Conservation (phyloP, 1,140 invertebrate genomes). For the Camponotus floridanus region DNA sequence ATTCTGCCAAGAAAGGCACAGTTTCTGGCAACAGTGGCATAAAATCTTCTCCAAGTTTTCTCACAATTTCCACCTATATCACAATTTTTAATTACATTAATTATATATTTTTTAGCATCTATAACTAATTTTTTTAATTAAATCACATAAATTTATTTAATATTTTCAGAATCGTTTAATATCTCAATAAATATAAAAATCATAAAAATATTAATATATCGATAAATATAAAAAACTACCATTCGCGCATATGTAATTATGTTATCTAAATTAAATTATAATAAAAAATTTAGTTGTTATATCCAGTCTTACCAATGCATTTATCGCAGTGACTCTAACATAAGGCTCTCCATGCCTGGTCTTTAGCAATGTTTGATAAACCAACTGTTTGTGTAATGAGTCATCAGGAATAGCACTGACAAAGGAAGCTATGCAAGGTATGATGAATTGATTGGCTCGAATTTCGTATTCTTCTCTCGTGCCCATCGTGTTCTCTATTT, state of each 20-base stretch:
- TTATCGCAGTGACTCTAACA: slow-evolving; percentile 80
- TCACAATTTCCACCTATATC: slow-evolving; percentile 90
- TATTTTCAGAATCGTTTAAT: not conserved
- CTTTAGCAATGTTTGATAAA: slow-evolving; percentile 96
- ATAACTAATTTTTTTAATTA: not conserved
- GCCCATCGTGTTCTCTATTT: slow-evolving; percentile 93
- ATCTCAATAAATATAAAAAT: not conserved
- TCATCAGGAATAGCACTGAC: slow-evolving; percentile 94
- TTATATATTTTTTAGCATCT: not conserved
- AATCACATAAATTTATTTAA: not conserved
- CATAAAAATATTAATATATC: not conserved
- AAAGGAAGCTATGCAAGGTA: slow-evolving; percentile 93
- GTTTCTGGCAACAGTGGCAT: slow-evolving; percentile 93
- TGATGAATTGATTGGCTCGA: slow-evolving; percentile 89
- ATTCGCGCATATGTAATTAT: slow-evolving; percentile 28
- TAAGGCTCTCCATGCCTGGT: slow-evolving; percentile 91
- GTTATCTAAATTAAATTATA: not conserved
- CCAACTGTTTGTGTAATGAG: slow-evolving; percentile 94
- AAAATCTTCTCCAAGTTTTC: slow-evolving; percentile 93
- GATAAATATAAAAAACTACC: slow-evolving; percentile 24
- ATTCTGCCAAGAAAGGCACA: slow-evolving; percentile 93
- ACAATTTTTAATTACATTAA: not conserved
- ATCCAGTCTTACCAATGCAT: slow-evolving; percentile 77
- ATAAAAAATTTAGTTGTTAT: slow-evolving; percentile 21
- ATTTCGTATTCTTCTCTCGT: slow-evolving; percentile 88